A percentile compares a stretch with the other conserved stretches of the same genome.
These are phyloP conservation scores for Dipodomys spectabilis DNA, from an alignment of 2,113 vertebrate species.

Conservation along the genomic window DNA sequence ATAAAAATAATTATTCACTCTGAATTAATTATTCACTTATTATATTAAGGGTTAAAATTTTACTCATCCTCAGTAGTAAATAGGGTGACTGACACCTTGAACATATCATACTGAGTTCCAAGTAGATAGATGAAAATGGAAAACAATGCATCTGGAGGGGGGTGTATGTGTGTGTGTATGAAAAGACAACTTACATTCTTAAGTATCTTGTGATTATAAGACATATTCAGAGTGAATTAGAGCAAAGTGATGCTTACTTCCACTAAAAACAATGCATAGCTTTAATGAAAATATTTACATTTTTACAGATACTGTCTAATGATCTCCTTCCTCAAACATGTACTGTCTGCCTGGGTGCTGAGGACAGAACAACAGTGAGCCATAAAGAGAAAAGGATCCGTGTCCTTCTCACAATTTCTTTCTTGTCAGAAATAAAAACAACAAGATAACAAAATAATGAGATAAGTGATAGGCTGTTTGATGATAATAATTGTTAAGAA, in stretches of 20 bases:
- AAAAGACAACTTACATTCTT: not conserved
- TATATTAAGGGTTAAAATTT: not conserved
- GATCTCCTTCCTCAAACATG: not conserved
- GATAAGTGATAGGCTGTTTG: not conserved
- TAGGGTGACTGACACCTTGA: not conserved
- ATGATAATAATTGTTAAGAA: not conserved
- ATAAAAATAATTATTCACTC: not conserved
- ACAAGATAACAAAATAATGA: not conserved
- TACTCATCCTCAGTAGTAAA: not conserved
- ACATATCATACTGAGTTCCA: not conserved
- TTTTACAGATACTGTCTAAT: not conserved
- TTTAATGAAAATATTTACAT: not conserved
- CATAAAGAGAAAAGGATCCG: not conserved
- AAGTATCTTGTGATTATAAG: not conserved
- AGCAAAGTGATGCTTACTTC: not conserved
- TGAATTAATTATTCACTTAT: not conserved
- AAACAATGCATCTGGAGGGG: not conserved
- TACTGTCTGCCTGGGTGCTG: not conserved
- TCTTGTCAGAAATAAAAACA: not conserved
- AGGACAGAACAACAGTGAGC: not conserved
- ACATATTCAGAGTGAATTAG: not conserved
- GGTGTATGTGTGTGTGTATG: not conserved
- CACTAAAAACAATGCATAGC: not conserved
- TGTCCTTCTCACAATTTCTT: not conserved
- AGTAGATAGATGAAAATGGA: not conserved